phyloP scores from a whole-genome alignment of 2,113 vertebrate species.

The Sander vitreus region DNA sequence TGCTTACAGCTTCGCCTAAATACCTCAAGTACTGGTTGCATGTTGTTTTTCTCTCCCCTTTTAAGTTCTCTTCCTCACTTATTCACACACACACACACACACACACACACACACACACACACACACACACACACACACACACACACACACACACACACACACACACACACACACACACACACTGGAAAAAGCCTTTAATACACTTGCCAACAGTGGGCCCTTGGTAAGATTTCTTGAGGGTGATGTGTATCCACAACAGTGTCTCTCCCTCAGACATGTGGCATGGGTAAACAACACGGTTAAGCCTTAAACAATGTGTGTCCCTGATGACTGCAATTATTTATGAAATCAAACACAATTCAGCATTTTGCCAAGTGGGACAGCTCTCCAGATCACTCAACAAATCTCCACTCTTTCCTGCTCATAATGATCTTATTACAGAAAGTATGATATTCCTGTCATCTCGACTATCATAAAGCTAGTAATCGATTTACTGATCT shows the following conservation, averaged over 20 bases:
- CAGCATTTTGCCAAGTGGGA: conserved; percentile 81
- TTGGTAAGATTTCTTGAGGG: conserved; percentile 82
- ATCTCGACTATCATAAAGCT: neutral
- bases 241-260: conserved; percentile 81
- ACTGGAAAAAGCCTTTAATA: conserved; percentile 74
- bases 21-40: conserved; percentile 73
- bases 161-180: conserved; percentile 22
- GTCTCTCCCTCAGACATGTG: conserved; percentile 84
- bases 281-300: conserved; percentile 85
- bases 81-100: conserved; percentile 30
- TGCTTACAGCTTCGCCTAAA: conserved; percentile 81
- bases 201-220: conserved; percentile 79
- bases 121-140: conserved; percentile 9
- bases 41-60: conserved; percentile 79
- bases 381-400: conserved; percentile 77
- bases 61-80: conserved; percentile 69
- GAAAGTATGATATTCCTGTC: neutral
- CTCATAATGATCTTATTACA: conserved; percentile 14
- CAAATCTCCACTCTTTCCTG: conserved; percentile 50
- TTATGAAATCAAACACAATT: conserved; percentile 88
- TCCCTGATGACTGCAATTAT: conserved; percentile 87
- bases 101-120: conserved; percentile 11
- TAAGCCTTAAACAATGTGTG: conserved; percentile 85
- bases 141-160: neutral
- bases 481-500: conserved; percentile 7